phyloP scores from a whole-genome alignment of 2,888 invertebrate genomes.

The Agrotis segetum region DNA sequence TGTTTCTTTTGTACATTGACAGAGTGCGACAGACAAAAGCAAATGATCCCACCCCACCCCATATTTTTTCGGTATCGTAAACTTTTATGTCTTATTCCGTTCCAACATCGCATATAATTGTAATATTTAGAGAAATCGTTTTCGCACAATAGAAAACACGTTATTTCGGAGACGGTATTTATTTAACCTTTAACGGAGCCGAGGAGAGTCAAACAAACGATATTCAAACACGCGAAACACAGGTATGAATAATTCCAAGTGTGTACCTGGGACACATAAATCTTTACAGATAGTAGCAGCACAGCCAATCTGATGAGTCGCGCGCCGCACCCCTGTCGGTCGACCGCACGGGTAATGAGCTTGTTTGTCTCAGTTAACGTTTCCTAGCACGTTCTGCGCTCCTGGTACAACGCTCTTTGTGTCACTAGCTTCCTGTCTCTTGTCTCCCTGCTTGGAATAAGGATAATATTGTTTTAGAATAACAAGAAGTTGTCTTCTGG shows the following conservation, averaged over 20 bases:
- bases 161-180: constrained; percentile 39
- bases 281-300: constrained; percentile 63
- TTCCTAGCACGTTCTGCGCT: constrained; percentile 74
- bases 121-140: constrained; percentile 39
- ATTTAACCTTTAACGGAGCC: constrained; percentile 41
- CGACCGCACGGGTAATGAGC: constrained; percentile 79
- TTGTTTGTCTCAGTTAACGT: constrained; percentile 80
- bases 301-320: constrained; percentile 68
- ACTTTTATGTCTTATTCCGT: constrained; percentile 41
- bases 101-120: constrained; percentile 49
- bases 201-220: constrained; percentile 47
- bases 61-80: constrained; percentile 41
- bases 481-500: constrained; percentile 44
- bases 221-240: constrained; percentile 48
- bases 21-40: constrained; percentile 62
- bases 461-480: constrained; percentile 61
- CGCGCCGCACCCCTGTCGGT: constrained; percentile 67
- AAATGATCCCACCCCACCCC: constrained; percentile 49
- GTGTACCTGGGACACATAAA: constrained; percentile 62
- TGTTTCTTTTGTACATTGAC: constrained; percentile 67
- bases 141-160: constrained; percentile 37
- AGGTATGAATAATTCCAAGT: constrained; percentile 62
- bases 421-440: constrained; percentile 62
- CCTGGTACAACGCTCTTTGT: constrained; percentile 70
- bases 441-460: constrained; percentile 60